Base-by-base conservation (phyloP, 2,888 invertebrate genomes). In the Pseudanteris insignis region DNA sequence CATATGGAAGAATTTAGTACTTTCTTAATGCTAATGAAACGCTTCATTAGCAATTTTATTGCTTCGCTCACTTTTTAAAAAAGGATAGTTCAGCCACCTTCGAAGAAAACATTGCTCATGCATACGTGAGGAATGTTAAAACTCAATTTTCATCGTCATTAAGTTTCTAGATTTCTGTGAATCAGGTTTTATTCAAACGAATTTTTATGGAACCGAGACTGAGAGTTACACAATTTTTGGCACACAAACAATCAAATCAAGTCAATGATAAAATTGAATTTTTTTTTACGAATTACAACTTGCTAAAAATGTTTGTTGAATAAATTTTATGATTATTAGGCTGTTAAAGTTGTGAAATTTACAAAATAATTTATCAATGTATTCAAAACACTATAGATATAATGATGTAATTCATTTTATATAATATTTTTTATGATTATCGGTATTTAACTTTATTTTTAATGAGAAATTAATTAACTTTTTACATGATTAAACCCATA, bases 1-100 rank as follows among this genome's bases (percentile, higher is more conserved):
- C 13, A 14, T 41, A 15, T 9, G 47, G 34, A 30, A 18, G 37
- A 37, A 50, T 58, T 50, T 58, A 44, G 50, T 44, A 36, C 48
- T 57, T 57, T 48, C 44, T 50, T 44, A 29, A 50, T 58, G 50
- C 58, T 58, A 58, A 58, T 50, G 50, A 58, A 58, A 50, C 41
- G 50, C 38, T 44, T 58, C 59, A 46, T 59, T 59, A 59, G 59
- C 59, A 59, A 59, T 59, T 59, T 59, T 59, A 59, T 59, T 51
- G 46, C 46, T 28, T 38, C 57, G 50, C 34, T 58, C 50, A 38
- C 50, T 44, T 58, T 43, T 15, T 5, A 11, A 10, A 34, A 54
- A 33, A 34, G 50, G 32, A 55, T 58, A 58, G 50, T 44, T 44
- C 44, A 46, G 50, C 50, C 41, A 57, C 57, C 44, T 58, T 58